These are phyloP conservation scores for Adoxophyes honmai DNA, from an alignment of 1,140 invertebrate genomes.

Conservation along the genomic window DNA sequence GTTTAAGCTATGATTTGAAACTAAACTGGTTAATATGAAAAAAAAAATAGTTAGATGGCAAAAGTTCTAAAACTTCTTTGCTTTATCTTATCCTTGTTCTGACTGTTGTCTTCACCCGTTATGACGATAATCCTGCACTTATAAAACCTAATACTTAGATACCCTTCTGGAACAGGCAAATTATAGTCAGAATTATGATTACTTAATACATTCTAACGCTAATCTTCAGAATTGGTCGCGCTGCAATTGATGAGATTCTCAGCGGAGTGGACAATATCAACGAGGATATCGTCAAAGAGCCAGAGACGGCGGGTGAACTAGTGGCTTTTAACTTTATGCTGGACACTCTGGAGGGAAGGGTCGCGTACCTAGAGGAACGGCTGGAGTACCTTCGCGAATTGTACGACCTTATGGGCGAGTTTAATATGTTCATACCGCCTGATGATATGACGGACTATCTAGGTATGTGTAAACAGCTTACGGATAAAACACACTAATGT, in stretches of 20 bases:
- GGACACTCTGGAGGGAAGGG: constrained; percentile 65
- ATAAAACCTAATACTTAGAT: too few species aligned
- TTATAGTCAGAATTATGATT: too few species aligned
- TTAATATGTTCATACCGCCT: constrained; percentile 69
- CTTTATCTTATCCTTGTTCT: too few species aligned
- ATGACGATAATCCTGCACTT: too few species aligned
- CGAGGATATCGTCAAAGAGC: constrained; percentile 54
- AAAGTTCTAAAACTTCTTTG: too few species aligned
- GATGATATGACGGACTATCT: constrained; percentile 76
- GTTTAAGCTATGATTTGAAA: too few species aligned
- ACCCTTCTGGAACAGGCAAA: too few species aligned
- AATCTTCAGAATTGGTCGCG: constrained; percentile 58
- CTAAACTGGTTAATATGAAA: too few species aligned
- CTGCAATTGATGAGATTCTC: constrained; percentile 56
- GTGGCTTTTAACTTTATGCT: constrained; percentile 71
- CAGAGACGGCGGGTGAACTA: constrained; percentile 55
- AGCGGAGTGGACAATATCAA: constrained; percentile 46
- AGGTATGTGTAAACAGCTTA: constrained; percentile 35
- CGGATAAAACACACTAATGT: too few species aligned
- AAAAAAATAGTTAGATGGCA: too few species aligned
- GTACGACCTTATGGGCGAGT: constrained; percentile 77
- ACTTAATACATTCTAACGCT: too few species aligned
- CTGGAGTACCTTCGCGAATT: constrained; percentile 74
- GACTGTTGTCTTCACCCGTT: too few species aligned
- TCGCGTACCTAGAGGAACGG: constrained; percentile 62